phyloP scores from a whole-genome alignment of 2,113 vertebrate species.

The Antigone vipio region DNA sequence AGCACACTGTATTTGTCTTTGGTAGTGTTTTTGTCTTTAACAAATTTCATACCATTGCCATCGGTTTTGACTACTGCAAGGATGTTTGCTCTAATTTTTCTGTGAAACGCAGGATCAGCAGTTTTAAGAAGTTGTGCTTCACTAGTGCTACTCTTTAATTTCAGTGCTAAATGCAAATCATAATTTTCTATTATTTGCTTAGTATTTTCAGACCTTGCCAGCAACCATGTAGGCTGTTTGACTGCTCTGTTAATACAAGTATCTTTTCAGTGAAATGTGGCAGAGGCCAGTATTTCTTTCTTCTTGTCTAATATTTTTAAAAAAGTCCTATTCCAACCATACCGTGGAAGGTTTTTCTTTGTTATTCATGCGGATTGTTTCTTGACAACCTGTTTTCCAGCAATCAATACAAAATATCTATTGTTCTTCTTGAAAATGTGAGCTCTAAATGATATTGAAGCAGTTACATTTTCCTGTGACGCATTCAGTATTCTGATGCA shows the following conservation, averaged over 20 bases:
- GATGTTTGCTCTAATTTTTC: not conserved
- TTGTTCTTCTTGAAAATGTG: not conserved
- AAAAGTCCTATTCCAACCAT: not conserved
- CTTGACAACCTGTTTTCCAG: not conserved
- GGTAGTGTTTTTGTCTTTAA: not conserved
- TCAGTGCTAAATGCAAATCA: not conserved
- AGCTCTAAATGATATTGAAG: not conserved
- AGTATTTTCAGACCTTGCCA: not conserved
- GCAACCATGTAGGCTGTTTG: not conserved
- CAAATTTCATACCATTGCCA: not conserved
- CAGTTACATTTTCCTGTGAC: not conserved
- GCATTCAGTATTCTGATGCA: not conserved
- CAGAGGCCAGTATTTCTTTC: not conserved
- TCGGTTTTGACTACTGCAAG: not conserved
- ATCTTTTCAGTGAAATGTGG: not conserved
- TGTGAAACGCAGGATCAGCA: not conserved
- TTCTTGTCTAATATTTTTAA: not conserved
- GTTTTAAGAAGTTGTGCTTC: not conserved
- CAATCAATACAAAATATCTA: not conserved
- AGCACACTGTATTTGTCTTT: not conserved
- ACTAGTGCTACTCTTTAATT: not conserved
- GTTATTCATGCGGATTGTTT: not conserved
- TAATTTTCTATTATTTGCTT: not conserved
- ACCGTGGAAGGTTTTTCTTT: not conserved
- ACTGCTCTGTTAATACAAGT: not conserved